Conservation (phyloP, 2,113 vertebrate genomes). For the Cyprinodon tularosa region DNA sequence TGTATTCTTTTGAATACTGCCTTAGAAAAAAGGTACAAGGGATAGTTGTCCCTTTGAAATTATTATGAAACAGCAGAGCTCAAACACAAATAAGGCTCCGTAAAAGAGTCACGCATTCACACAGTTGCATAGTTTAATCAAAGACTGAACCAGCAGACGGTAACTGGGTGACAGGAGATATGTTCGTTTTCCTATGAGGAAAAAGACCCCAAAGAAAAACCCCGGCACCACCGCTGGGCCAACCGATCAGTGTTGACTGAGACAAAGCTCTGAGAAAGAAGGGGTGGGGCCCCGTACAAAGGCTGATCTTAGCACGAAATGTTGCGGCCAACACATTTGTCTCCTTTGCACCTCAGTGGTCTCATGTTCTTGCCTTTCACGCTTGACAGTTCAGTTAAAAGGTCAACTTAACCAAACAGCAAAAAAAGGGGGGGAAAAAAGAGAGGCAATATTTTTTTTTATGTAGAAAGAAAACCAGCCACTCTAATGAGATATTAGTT, state of each 20-base stretch:
- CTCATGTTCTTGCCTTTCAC: background rate
- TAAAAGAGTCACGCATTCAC: conserved; percentile 36
- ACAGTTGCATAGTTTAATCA: conserved; percentile 22
- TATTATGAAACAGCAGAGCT: conserved; percentile 14
- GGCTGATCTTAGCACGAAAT: conserved; percentile 50
- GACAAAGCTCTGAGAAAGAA: conserved; percentile 22
- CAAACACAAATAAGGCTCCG: conserved; percentile 31
- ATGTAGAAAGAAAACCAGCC: background rate
- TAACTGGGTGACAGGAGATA: conserved; percentile 36
- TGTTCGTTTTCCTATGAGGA: conserved; percentile 53
- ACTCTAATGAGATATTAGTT: background rate
- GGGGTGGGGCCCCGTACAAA: conserved; percentile 48
- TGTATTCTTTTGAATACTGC: no score
- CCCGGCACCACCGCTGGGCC: conserved; percentile 6
- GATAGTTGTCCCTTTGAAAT: background rate
- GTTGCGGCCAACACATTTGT: conserved; percentile 47
- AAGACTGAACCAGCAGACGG: conserved; percentile 18
- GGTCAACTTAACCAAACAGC: conserved; percentile 4
- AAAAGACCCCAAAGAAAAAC: background rate
- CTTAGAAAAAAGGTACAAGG: background rate
- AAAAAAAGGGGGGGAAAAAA: background rate
- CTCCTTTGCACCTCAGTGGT: conserved; percentile 37
- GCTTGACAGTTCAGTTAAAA: conserved; percentile 4
- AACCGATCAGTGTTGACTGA: background rate
- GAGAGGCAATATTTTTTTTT: background rate